These are phyloP conservation scores for Perodicticus potto DNA, from an alignment of 2,797 vertebrate species.

Conservation along the genomic window DNA sequence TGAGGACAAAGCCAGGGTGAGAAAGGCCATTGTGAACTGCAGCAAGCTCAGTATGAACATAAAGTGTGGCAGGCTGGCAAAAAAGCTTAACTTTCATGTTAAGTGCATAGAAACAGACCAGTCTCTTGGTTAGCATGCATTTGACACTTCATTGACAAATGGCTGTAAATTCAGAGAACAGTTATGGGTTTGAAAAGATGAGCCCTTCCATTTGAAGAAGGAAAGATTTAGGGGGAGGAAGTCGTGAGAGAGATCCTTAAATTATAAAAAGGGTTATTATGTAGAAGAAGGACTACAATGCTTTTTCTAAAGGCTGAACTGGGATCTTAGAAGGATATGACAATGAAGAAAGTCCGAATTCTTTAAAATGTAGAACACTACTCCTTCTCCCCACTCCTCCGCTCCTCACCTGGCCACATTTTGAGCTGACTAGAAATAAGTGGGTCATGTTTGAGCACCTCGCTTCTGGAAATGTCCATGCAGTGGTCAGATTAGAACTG, in stretches of 20 bases:
- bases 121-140: background rate
- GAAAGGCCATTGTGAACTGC: background rate
- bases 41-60: background rate
- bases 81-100: background rate
- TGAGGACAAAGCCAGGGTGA: background rate
- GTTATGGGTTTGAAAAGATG: slow-evolving; percentile 18
- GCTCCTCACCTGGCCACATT: background rate
- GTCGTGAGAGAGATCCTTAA: background rate
- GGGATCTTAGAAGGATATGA: background rate
- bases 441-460: background rate
- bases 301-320: background rate
- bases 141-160: background rate
- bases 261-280: background rate
- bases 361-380: background rate
- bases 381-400: fast-evolving
- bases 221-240: background rate
- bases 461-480: background rate
- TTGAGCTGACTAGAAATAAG: background rate
- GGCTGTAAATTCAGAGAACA: background rate
- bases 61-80: background rate
- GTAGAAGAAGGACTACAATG: background rate
- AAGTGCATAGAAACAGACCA: background rate
- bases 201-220: background rate
- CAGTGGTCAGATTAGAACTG: background rate
- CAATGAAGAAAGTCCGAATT: background rate